Evolutionary conservation across 2,797 vertebrate species (phyloP), one percentile per base, ranked within the genome.

Genomic region (Muraenolepis orangiensis): DNA sequence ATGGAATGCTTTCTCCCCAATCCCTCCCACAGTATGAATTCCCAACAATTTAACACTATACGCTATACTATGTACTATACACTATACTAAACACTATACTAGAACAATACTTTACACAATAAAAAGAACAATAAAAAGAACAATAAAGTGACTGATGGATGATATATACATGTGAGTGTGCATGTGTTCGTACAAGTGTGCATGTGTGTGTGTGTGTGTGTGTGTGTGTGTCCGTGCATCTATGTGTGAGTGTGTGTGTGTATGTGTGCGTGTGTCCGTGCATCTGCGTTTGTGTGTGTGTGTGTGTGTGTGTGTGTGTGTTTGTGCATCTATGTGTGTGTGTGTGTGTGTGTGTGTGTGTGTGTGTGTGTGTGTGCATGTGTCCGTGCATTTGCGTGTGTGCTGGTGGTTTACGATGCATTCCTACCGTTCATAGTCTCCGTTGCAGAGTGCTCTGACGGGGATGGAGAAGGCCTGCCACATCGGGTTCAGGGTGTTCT

Each of bases 381-480:
- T 51, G 67, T 57, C 57, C 34, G 61, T 29, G 31, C 14, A 51
- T 46, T 34, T 40, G 68, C 67, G 67, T 69, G 29, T 20, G 31
- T 34, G 68, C 4, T n/a, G n/a, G n/a, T n/a, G n/a, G 29, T 1
- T 20, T 20, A 1, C 13, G 23, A 1, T 69, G 68, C 6, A 10
- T 26, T 72, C 88, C 79, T 91, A 97, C 97, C 97, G 94, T 64
- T 97, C 96, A 14, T 96, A 94, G 91, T 98, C 97, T 30, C 96
- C 96, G 0, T 98, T 98, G 93, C 97, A 98, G 77, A 98, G 95
- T 0, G 93, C 96, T 76, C 97, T 92, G 76, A 98, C 96, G 0
- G 96, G 96, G 75, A 98, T 96, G 89, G 94, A 93, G 90, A 98
- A 97, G 0, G 95, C 89, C 71, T 96, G 95, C 97, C 97, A 98